Conservation (phyloP, 2,888 invertebrate species). For the Strigamia crassipes region DNA sequence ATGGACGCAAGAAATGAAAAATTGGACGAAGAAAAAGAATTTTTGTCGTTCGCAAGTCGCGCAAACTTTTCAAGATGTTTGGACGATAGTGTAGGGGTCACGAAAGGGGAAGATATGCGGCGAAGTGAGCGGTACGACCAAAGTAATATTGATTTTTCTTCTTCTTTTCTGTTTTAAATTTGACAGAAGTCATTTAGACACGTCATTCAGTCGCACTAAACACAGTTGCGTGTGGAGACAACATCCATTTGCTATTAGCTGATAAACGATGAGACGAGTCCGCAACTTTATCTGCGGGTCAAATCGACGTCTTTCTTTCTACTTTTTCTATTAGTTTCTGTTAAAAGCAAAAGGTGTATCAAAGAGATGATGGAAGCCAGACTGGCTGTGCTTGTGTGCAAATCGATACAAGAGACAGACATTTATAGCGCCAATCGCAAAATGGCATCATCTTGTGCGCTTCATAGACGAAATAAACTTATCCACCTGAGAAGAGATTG, state of each 20-base stretch:
- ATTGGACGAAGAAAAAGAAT: too few relatives aligned
- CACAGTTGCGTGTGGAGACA: conserved; percentile 1
- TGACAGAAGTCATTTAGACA: conserved; percentile 37
- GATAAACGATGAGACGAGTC: conserved; percentile 14
- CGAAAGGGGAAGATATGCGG: background rate
- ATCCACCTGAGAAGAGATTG: background rate
- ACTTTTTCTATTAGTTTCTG: conserved; percentile 15
- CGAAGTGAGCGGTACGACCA: background rate
- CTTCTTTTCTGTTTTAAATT: conserved; percentile 38
- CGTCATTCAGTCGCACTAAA: conserved; percentile 3
- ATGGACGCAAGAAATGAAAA: background rate
- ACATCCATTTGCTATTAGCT: conserved; percentile 42
- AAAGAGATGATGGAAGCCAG: background rate
- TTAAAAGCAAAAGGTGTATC: background rate
- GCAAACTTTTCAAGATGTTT: background rate
- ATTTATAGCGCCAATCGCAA: background rate
- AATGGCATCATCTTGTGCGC: background rate
- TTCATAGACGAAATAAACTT: too few relatives aligned
- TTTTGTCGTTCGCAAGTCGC: background rate
- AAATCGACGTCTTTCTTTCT: conserved; percentile 17
- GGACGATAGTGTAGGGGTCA: conserved; percentile 6
- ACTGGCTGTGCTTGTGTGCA: background rate
- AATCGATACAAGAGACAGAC: background rate
- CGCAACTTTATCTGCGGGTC: background rate
- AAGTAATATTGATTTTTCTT: conserved; percentile 41